Conservation (phyloP, 2,888 invertebrate genomes). For the Sylvicola cinctus region DNA sequence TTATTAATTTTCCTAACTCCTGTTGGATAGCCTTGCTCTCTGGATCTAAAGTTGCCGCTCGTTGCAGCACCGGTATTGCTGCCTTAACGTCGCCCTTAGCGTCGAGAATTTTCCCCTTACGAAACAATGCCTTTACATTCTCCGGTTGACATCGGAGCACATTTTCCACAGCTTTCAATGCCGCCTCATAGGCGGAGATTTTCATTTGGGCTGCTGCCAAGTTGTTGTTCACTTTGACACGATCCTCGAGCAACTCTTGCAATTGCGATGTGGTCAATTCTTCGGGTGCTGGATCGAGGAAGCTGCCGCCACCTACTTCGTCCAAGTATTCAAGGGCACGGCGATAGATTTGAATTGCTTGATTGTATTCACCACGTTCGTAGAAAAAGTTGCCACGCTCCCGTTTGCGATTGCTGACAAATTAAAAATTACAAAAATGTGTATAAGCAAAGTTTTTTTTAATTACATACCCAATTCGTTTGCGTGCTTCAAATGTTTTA, state of each 20-base stretch:
- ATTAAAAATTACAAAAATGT: slow-evolving; percentile 1
- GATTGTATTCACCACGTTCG: slow-evolving; percentile 52
- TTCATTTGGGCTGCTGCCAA: slow-evolving; percentile 84
- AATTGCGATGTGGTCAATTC: slow-evolving; percentile 28
- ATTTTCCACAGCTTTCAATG: slow-evolving; percentile 59
- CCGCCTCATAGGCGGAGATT: slow-evolving; percentile 66
- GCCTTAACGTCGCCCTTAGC: slow-evolving; percentile 46
- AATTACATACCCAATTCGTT: slow-evolving; percentile 47
- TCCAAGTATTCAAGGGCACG: slow-evolving; percentile 67
- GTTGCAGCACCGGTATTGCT: slow-evolving; percentile 42
- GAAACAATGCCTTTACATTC: slow-evolving; percentile 78
- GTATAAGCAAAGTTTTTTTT: neutral
- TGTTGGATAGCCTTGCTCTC: slow-evolving; percentile 36
- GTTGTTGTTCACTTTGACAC: slow-evolving; percentile 74
- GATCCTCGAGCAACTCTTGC: slow-evolving; percentile 50
- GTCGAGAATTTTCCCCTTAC: slow-evolving; percentile 59
- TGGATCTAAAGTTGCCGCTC: slow-evolving; percentile 42
- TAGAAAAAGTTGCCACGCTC: slow-evolving; percentile 86
- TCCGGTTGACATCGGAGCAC: slow-evolving; percentile 68
- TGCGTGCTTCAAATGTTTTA: slow-evolving; percentile 41
- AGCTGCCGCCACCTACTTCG: slow-evolving; percentile 43
- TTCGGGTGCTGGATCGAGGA: slow-evolving; percentile 30
- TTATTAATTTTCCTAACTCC: slow-evolving; percentile 29
- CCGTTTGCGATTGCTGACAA: slow-evolving; percentile 44
- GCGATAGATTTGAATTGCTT: slow-evolving; percentile 72